Conservation (phyloP, 1,140 invertebrate species). For the Bicyclus anynana region DNA sequence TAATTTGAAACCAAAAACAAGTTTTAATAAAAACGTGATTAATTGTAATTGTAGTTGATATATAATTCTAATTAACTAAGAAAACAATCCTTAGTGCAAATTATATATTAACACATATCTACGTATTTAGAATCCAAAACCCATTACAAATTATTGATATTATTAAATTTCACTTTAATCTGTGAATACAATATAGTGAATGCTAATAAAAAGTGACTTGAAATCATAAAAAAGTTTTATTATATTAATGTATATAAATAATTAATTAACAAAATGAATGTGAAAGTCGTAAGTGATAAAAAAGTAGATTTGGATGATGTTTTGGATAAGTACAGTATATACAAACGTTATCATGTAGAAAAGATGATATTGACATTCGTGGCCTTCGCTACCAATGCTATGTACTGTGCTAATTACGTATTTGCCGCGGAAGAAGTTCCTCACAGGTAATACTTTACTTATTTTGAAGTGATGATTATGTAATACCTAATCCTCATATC, state of each 20-base stretch:
- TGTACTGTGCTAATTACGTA: constrained; percentile 48
- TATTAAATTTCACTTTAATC: no score
- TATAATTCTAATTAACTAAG: no score
- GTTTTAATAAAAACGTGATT: no score
- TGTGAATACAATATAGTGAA: no score
- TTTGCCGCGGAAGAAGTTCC: constrained; percentile 44
- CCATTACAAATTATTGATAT: no score
- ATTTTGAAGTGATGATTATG: background rate
- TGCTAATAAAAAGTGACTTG: no score
- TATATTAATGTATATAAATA: background rate
- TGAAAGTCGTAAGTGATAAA: constrained; percentile 22
- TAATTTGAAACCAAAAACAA: no score
- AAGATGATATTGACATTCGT: constrained; percentile 35
- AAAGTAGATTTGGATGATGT: constrained; percentile 46
- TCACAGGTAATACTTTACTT: constrained; percentile 38
- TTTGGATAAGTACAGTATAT: constrained; percentile 43
- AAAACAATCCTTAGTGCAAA: no score
- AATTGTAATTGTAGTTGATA: no score
- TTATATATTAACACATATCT: no score
- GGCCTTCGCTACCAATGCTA: constrained; percentile 39
- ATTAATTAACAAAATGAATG: constrained; percentile 15
- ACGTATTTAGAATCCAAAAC: no score
- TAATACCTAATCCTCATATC: no score
- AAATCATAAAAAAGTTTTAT: background rate
- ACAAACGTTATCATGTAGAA: constrained; percentile 40